Conservation (phyloP, 2,797 vertebrate genomes). For the Chelon auratus region DNA sequence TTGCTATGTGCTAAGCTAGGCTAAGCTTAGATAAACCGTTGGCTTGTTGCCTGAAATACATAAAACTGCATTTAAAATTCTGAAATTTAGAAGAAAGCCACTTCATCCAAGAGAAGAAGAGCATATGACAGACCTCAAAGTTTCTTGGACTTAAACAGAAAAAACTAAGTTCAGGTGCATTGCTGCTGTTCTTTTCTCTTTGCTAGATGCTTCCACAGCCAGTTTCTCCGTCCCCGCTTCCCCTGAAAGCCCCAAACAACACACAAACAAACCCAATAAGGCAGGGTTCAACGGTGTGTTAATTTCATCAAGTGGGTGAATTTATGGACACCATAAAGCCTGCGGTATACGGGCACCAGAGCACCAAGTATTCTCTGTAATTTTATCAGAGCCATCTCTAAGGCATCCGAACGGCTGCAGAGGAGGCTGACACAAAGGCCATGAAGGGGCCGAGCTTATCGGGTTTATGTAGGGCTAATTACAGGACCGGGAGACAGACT, state of each 20-base stretch:
- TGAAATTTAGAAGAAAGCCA: too few species aligned
- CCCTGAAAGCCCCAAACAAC: slow-evolving; percentile 30
- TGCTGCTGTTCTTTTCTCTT: background rate
- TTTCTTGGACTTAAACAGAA: background rate
- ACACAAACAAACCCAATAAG: slow-evolving; percentile 53
- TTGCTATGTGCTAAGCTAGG: too few species aligned
- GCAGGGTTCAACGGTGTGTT: slow-evolving; percentile 65
- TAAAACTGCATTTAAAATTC: too few species aligned
- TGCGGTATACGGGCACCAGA: slow-evolving; percentile 32
- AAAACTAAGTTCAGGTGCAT: background rate
- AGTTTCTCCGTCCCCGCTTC: slow-evolving; percentile 15
- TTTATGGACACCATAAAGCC: slow-evolving; percentile 55
- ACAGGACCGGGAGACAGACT: slow-evolving; percentile 64
- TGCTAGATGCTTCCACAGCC: slow-evolving; percentile 17
- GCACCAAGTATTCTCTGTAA: slow-evolving; percentile 45
- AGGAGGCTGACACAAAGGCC: slow-evolving; percentile 28
- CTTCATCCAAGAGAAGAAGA: too few species aligned
- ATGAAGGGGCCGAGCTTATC: slow-evolving; percentile 55
- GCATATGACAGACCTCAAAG: too few species aligned
- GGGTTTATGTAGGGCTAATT: slow-evolving; percentile 69
- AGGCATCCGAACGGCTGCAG: slow-evolving; percentile 53
- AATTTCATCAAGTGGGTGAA: slow-evolving; percentile 76
- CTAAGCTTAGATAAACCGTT: too few species aligned
- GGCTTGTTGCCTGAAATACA: too few species aligned
- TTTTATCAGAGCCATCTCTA: slow-evolving; percentile 60